phyloP scores from a whole-genome alignment of 2,113 vertebrate species.

The Chitala chitala region DNA sequence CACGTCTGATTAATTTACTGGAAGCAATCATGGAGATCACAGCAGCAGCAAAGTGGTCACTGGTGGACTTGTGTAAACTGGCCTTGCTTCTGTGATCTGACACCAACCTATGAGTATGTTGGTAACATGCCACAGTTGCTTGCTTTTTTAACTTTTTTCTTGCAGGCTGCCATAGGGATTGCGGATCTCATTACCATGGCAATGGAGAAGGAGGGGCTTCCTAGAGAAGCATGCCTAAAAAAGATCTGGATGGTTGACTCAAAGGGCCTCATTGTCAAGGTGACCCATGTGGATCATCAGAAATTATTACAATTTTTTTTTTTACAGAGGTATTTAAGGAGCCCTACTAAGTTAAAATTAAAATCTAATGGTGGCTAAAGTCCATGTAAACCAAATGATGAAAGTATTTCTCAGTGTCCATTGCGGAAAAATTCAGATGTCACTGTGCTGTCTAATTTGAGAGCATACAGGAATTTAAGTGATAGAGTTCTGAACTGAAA shows the following conservation, averaged over 20 bases:
- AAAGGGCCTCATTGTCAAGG: slow-evolving; percentile 94
- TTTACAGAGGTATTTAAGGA: not conserved
- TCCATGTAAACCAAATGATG: not conserved
- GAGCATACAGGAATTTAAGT: too few species aligned
- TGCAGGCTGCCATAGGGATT: slow-evolving; percentile 91
- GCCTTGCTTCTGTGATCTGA: not conserved
- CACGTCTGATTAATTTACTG: not conserved
- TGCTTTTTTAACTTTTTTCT: slow-evolving; percentile 11
- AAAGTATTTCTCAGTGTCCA: not conserved
- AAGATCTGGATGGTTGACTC: slow-evolving; percentile 99
- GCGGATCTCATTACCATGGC: slow-evolving; percentile 88
- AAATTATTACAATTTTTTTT: not conserved
- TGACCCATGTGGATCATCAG: slow-evolving; percentile 42
- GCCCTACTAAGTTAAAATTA: not conserved
- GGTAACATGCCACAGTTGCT: not conserved
- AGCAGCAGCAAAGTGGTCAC: not conserved
- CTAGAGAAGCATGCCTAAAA: slow-evolving; percentile 63
- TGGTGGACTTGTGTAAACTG: not conserved
- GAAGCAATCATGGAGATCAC: not conserved
- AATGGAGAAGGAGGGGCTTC: slow-evolving; percentile 86
- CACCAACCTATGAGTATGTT: not conserved
- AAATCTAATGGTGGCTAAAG: not conserved
- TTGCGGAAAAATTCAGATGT: too few species aligned
- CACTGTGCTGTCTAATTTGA: too few species aligned
- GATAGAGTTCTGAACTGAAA: too few species aligned